phyloP scores from a whole-genome alignment of 30 jellyfish, hydroid and myxozoan genomes.

The Aurelia sp. region DNA sequence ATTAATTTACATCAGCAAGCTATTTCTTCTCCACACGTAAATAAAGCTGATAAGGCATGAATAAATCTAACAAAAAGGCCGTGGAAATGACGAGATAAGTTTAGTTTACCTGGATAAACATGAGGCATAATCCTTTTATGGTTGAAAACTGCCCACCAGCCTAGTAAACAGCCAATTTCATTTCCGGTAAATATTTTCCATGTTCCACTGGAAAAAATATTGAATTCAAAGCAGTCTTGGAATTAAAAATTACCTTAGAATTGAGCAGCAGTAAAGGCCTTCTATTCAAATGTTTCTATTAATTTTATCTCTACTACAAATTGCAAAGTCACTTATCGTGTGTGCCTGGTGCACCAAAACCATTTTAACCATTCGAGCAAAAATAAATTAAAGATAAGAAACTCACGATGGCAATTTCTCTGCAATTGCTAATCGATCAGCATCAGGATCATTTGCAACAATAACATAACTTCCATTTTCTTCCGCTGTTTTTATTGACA shows the following conservation, averaged over 20 bases:
- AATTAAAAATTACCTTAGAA: too few relatives aligned
- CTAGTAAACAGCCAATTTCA: conserved; percentile 86
- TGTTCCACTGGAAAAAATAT: conserved; percentile 53
- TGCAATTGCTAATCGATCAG: conserved; percentile 94
- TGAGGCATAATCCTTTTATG: conserved; percentile 67
- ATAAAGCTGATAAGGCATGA: too few relatives aligned
- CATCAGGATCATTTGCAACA: conserved; percentile 96
- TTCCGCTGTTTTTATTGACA: conserved; percentile 82
- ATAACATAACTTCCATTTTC: conserved; percentile 78
- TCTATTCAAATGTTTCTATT: too few relatives aligned
- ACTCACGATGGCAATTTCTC: conserved; percentile 72
- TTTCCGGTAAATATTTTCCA: conserved; percentile 96
- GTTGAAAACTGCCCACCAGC: conserved; percentile 92
- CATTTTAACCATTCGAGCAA: not conserved
- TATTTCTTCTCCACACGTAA: too few relatives aligned
- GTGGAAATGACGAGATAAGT: too few relatives aligned
- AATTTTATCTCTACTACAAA: too few relatives aligned
- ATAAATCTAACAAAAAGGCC: not conserved
- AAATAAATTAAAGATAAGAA: not conserved
- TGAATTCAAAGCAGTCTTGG: not conserved
- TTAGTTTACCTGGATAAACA: conserved; percentile 70
- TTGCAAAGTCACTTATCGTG: too few relatives aligned
- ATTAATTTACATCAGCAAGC: too few relatives aligned
- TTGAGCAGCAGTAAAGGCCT: too few relatives aligned
- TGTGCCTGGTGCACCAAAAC: not conserved